Conservation (phyloP, 2,113 vertebrate species). For the Saguinus imperator region DNA sequence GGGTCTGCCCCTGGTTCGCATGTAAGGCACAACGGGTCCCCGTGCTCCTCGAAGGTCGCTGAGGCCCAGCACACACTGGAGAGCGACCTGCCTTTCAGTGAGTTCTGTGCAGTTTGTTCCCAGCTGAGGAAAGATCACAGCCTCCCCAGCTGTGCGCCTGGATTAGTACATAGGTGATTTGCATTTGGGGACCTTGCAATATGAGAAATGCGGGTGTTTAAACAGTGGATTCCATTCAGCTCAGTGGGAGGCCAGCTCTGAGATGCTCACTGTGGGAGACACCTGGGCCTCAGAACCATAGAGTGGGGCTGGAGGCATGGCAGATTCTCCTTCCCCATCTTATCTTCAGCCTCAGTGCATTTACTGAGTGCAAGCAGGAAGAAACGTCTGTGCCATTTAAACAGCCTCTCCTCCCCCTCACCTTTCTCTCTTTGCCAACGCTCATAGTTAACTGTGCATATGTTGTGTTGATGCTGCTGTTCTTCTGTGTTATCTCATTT, state of each 20-base stretch:
- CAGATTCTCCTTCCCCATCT: background rate
- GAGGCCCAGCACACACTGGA: rapidly evolving
- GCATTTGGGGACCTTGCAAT: background rate
- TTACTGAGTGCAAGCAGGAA: background rate
- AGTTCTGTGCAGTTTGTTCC: background rate
- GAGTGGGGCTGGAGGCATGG: background rate
- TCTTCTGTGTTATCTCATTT: background rate
- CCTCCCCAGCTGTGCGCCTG: background rate
- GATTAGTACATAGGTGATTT: no score
- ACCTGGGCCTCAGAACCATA: background rate
- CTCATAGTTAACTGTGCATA: background rate
- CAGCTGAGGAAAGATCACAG: background rate
- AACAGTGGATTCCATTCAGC: background rate
- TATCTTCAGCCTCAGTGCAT: background rate
- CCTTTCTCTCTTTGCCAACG: background rate
- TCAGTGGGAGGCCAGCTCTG: background rate
- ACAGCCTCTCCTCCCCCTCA: background rate
- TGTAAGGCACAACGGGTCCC: background rate
- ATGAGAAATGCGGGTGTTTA: background rate
- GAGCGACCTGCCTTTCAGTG: background rate
- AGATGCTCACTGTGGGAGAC: background rate
- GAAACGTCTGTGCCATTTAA: background rate
- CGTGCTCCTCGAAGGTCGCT: background rate
- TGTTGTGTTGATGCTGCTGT: background rate
- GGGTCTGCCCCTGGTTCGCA: background rate